phyloP scores from a whole-genome alignment of 2,888 invertebrate species.

The Philaethria dido region DNA sequence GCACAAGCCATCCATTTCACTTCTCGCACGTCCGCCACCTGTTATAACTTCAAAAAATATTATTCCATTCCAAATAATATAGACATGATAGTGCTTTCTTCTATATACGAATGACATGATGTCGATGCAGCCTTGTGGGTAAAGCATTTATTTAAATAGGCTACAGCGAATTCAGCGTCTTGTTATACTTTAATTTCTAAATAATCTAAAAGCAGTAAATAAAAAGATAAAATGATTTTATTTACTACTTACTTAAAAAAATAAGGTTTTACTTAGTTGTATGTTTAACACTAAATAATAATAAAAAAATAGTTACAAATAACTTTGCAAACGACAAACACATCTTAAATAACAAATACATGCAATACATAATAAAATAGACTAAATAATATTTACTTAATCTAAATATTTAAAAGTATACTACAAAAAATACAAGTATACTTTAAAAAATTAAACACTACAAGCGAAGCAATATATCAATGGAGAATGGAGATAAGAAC shows the following conservation, averaged over 20 bases:
- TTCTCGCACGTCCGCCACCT: conserved; percentile 94
- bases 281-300: neutral
- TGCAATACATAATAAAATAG: neutral
- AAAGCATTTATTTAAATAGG: conserved; percentile 34
- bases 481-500: conserved; percentile 38
- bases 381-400: too few relatives aligned
- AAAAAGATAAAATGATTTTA: neutral
- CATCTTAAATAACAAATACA: neutral
- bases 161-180: conserved; percentile 24
- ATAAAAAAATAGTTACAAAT: neutral
- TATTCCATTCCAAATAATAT: conserved; percentile 41
- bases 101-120: conserved; percentile 36
- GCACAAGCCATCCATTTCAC: conserved; percentile 99
- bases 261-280: neutral
- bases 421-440: too few relatives aligned
- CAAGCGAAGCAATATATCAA: conserved; percentile 37
- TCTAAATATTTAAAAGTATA: too few relatives aligned
- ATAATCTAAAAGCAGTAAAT: conserved; percentile 13
- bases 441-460: conserved; percentile 1
- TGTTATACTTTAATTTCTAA: conserved; percentile 1
- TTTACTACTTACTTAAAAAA: neutral
- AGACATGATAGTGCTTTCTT: conserved; percentile 23
- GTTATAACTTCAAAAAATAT: conserved; percentile 52
- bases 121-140: conserved; percentile 45
- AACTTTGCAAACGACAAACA: neutral